Conservation (phyloP, 2,797 vertebrate genomes). For the Glossophaga mutica region DNA sequence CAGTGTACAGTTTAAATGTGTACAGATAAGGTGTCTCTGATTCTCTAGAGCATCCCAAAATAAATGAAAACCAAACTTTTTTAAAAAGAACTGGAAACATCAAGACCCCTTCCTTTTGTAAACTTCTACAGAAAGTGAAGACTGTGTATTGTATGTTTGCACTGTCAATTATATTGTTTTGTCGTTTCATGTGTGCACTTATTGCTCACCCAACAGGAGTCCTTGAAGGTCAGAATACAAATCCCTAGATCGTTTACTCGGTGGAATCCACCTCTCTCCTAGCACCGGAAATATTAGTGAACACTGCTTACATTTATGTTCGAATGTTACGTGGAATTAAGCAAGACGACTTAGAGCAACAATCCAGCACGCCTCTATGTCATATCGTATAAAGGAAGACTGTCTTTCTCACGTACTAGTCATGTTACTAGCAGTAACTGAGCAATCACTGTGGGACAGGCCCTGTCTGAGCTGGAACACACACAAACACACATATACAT, state of each 20-base stretch:
- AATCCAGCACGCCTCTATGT: not conserved
- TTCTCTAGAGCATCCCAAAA: not conserved
- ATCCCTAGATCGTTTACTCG: not conserved
- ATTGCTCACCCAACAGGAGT: not conserved
- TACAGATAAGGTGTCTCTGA: not conserved
- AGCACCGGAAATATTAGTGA: not conserved
- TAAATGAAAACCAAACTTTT: not conserved
- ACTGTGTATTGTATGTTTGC: not conserved
- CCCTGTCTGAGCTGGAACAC: not conserved
- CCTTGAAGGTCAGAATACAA: not conserved
- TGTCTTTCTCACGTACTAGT: constrained; percentile 17
- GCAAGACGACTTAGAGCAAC: not conserved
- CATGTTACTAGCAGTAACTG: not conserved
- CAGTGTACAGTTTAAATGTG: not conserved
- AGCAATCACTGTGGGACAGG: not conserved
- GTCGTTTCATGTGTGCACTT: not conserved
- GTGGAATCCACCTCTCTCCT: not conserved
- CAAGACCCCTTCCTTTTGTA: not conserved
- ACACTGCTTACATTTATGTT: not conserved
- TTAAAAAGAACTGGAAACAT: constrained; percentile 20
- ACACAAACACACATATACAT: not conserved
- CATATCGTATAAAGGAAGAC: not conserved
- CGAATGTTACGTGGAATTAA: not conserved
- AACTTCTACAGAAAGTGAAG: not conserved
- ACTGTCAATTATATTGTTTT: not conserved